Conservation (phyloP, 2,888 invertebrate species). For the Catocala sponsa region DNA sequence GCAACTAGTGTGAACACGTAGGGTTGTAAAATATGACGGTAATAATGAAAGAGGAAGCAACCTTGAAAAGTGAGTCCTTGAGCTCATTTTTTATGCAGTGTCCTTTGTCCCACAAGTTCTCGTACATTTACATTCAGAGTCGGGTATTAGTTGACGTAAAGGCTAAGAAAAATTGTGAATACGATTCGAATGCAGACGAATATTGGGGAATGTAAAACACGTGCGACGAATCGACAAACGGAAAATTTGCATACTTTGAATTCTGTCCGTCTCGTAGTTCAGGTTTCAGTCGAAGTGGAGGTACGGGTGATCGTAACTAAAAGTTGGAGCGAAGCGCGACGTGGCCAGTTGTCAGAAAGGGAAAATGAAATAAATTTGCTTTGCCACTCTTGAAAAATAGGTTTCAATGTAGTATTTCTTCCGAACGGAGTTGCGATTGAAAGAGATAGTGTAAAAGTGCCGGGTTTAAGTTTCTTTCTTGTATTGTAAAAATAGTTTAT, state of each 20-base stretch:
- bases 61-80: not conserved
- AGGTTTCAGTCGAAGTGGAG: constrained; percentile 18
- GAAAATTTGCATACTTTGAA: constrained; percentile 45
- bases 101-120: constrained; percentile 5
- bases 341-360: constrained; percentile 16
- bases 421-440: constrained; percentile 10
- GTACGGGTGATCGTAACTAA: constrained; percentile 28
- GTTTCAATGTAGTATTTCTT: not conserved
- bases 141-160: constrained; percentile 23
- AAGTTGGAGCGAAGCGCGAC: constrained; percentile 20
- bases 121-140: constrained; percentile 10
- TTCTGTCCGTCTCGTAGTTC: constrained; percentile 22
- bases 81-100: constrained; percentile 25
- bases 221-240: constrained; percentile 40
- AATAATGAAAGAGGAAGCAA: constrained; percentile 12
- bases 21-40: constrained; percentile 21
- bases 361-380: constrained; percentile 28
- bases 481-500: not conserved
- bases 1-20: constrained; percentile 12
- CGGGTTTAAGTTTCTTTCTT: not conserved
- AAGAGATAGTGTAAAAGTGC: constrained; percentile 1
- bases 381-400: constrained; percentile 19
- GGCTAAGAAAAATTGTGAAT: constrained; percentile 27
- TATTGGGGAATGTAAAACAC: constrained; percentile 36
- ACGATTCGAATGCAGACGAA: constrained; percentile 34